Base-by-base conservation (phyloP, 64 coral and sea anemone genomes). In the Montipora cactus region DNA sequence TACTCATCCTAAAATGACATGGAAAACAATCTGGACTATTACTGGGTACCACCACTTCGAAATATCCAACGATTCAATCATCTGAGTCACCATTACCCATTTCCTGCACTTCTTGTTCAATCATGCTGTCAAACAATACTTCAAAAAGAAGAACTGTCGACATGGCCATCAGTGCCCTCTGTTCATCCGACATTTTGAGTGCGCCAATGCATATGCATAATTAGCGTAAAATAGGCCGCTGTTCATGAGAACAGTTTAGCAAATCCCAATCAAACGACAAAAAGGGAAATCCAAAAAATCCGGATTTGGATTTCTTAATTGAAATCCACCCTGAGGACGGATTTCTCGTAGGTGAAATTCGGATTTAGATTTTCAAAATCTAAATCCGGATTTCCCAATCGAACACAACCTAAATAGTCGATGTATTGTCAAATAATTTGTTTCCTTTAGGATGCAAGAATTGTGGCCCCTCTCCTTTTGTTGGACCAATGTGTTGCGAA, bases 1-100 rank as follows among this genome's bases (percentile, higher is more conserved):
- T 90, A 66, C 75, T 64, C 74, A 90, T 78, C 22, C 76, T 21
- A 79, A 90, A 90, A 90, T 90, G 88, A 79, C 74, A 23, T 77
- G 74, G 48, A 77, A 89, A 89, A 59, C 53, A 50, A 77, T 52
- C 47, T 37, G 74, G 74, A 89, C 49, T 89, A 46, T 89, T 78
- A 57, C 74, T 75, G 75, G 87, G 70, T 75, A 88, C 48, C 48
- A 88, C 71, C 48, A 74, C 67, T 55, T 88, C 87, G 47, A 88
- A 88, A 75, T 88, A 88, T 47, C 71, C 71, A 18, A 75, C 66
- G 48, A 88, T 88, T 76, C 61, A 0, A 72, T 44, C 83, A 28
- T 87, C 83, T 46, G 83, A 22, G n/a, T 69, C 83, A 68, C 59
- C 47, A 68, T 87, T 87, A 69, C 59, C 59, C 8, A 68, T 87